Evolutionary conservation across 2,797 vertebrate species (phyloP).

Genomic region (Lacerta viridis): DNA sequence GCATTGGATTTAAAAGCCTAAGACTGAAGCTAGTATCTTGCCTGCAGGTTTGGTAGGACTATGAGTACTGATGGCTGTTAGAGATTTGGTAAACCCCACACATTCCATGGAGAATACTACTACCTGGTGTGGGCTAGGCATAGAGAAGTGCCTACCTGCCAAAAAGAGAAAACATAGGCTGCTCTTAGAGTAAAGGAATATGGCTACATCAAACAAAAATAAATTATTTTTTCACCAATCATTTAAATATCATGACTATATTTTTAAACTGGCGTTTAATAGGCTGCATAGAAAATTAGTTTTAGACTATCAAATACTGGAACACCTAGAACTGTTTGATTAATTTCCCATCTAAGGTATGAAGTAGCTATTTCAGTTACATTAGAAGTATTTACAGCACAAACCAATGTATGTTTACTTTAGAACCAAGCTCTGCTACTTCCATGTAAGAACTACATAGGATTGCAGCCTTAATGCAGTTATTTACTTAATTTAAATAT

Average conservation of each 20-base stretch:
- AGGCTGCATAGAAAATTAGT: not conserved
- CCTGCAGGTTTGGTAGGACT: constrained; percentile 84
- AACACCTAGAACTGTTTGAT: not conserved
- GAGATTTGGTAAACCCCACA: constrained; percentile 88
- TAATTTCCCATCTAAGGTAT: not conserved
- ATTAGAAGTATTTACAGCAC: constrained; percentile 11
- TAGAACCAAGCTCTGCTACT: not conserved
- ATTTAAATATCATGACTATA: not conserved
- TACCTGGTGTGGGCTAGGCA: constrained; percentile 87
- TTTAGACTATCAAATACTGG: not conserved
- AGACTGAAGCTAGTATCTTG: constrained; percentile 84
- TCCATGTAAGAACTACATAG: not conserved
- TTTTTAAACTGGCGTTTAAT: not conserved
- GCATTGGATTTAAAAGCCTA: constrained; percentile 78
- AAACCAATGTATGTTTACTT: not conserved
- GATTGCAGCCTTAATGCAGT: not conserved
- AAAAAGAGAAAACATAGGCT: constrained; percentile 83
- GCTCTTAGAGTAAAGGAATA: constrained; percentile 75
- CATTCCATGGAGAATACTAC: constrained; percentile 89
- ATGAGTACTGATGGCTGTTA: constrained; percentile 85
- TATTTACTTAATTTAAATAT: not conserved
- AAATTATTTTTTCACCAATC: constrained; percentile 24
- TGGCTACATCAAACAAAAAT: constrained; percentile 54
- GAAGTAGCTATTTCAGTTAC: accelerated
- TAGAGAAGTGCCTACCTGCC: constrained; percentile 87